phyloP scores from a whole-genome alignment of 2,797 vertebrate genomes.

The Lindbergichthys nudifrons region DNA sequence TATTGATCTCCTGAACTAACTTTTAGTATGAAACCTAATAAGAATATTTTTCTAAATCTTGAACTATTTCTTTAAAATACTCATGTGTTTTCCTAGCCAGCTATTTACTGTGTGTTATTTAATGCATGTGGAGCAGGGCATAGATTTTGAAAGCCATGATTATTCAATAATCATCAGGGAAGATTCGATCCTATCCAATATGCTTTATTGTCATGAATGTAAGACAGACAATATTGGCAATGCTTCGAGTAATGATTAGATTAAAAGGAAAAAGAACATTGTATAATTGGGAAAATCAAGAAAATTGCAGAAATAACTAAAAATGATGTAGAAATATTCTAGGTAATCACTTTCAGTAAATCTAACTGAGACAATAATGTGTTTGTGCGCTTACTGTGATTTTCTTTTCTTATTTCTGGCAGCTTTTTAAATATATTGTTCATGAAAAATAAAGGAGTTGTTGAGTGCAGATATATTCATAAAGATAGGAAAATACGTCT shows the following conservation, averaged over 20 bases:
- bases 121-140: not conserved
- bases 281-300: no score
- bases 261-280: no score
- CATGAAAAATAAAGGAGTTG: constrained; percentile 2
- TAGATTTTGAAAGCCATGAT: not conserved
- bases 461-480: not conserved
- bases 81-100: not conserved
- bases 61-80: not conserved
- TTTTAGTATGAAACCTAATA: not conserved
- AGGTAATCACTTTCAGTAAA: not conserved
- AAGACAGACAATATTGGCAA: no score
- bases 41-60: not conserved
- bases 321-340: not conserved
- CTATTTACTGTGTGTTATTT: not conserved
- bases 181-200: not conserved
- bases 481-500: constrained; percentile 2
- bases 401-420: not conserved
- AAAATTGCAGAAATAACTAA: not conserved
- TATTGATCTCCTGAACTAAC: not conserved
- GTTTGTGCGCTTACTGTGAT: not conserved
- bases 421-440: constrained; percentile 2
- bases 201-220: no score
- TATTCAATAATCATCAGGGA: not conserved
- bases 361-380: not conserved
- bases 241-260: no score